phyloP scores from a whole-genome alignment of 2,888 invertebrate genomes.

The Ornithoptera priamus region DNA sequence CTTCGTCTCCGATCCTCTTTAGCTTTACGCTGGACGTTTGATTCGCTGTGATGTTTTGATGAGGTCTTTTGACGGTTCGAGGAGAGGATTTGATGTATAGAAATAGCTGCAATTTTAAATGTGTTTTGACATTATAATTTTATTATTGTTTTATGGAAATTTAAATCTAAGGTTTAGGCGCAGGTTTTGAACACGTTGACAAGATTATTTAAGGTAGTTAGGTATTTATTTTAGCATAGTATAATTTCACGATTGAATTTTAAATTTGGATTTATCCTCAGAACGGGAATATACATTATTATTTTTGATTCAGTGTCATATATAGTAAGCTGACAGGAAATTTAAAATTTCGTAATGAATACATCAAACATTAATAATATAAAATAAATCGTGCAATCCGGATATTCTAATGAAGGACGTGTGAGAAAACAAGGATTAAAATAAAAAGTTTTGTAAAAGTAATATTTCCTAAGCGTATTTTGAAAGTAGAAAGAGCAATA shows the following conservation, averaged over 20 bases:
- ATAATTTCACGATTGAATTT: slow-evolving; percentile 67
- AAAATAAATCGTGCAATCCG: slow-evolving; percentile 63
- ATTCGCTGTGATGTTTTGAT: slow-evolving; percentile 75
- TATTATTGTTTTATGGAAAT: slow-evolving; percentile 78
- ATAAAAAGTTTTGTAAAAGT: slow-evolving; percentile 38
- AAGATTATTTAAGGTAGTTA: slow-evolving; percentile 80
- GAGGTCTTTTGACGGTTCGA: slow-evolving; percentile 75
- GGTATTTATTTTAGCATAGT: slow-evolving; percentile 80
- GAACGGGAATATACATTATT: slow-evolving; percentile 51
- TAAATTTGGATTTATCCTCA: slow-evolving; percentile 58
- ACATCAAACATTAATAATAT: slow-evolving; percentile 43
- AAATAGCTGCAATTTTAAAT: slow-evolving; percentile 78
- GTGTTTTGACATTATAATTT: slow-evolving; percentile 80
- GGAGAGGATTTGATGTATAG: slow-evolving; percentile 77
- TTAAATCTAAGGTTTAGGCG: slow-evolving; percentile 75
- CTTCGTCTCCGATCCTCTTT: slow-evolving; percentile 49
- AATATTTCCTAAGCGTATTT: slow-evolving; percentile 45
- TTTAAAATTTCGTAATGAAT: slow-evolving; percentile 49
- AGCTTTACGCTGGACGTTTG: slow-evolving; percentile 56
- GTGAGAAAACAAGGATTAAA: slow-evolving; percentile 32
- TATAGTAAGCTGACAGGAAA: slow-evolving; percentile 56
- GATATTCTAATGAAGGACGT: slow-evolving; percentile 51
- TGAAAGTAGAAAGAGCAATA: slow-evolving; percentile 63
- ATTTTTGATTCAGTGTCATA: slow-evolving; percentile 67
- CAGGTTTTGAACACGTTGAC: slow-evolving; percentile 76